phyloP scores from a whole-genome alignment of 1,140 invertebrate species.

The Phthorimaea operculella region DNA sequence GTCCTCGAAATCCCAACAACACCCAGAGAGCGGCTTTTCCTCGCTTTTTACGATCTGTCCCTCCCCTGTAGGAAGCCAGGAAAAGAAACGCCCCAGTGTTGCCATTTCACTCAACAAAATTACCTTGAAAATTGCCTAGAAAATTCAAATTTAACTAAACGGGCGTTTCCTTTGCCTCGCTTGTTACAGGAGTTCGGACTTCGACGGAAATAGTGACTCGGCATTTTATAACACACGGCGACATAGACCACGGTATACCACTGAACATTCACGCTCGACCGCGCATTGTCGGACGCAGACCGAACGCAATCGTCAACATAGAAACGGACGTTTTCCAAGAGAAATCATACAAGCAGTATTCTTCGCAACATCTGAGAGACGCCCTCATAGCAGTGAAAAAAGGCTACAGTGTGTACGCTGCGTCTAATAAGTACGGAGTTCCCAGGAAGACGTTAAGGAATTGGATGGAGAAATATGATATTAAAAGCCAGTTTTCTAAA shows the following conservation, averaged over 20 bases:
- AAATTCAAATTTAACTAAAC: conserved; percentile 17
- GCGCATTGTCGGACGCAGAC: conserved; percentile 42
- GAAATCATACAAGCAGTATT: conserved; percentile 63
- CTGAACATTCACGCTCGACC: conserved; percentile 53
- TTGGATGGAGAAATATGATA: conserved; percentile 67
- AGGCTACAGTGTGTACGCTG: conserved; percentile 60
- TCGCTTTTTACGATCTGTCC: conserved; percentile 52
- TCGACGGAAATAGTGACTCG: conserved; percentile 57
- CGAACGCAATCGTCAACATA: conserved; percentile 53
- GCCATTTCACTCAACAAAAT: conserved; percentile 5
- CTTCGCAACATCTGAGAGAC: conserved; percentile 55
- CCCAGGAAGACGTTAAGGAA: conserved; percentile 61
- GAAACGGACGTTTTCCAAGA: conserved; percentile 61
- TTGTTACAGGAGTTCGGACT: conserved; percentile 59
- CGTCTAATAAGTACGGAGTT: conserved; percentile 62
- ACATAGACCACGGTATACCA: conserved; percentile 53
- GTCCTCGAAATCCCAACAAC: conserved; percentile 5
- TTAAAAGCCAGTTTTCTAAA: conserved; percentile 65
- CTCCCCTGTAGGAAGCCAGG: conserved; percentile 60
- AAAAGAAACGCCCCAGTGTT: conserved; percentile 53
- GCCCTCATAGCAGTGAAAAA: conserved; percentile 62
- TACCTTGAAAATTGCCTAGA: neutral
- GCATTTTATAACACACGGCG: conserved; percentile 39
- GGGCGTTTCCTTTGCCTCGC: conserved; percentile 61
- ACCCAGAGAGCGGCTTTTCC: conserved; percentile 49